phyloP scores from a whole-genome alignment of 2,797 vertebrate genomes.

The Crocidura indochinensis region DNA sequence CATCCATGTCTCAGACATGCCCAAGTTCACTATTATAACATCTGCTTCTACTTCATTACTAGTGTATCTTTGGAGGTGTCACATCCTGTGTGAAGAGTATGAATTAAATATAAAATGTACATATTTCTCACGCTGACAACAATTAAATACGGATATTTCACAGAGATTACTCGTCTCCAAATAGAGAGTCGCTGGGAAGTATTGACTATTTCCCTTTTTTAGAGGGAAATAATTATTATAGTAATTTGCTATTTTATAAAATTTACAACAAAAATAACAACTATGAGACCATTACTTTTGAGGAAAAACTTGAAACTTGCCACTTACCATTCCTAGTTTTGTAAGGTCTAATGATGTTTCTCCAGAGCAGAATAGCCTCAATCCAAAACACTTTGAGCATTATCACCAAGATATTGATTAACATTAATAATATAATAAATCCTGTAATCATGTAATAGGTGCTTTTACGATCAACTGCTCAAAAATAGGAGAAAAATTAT shows the following conservation, averaged over 20 bases:
- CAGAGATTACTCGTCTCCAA: constrained; percentile 29
- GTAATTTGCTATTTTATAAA: constrained; percentile 47
- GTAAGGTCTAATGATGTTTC: constrained; percentile 71
- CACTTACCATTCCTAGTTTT: constrained; percentile 79
- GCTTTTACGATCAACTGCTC: constrained; percentile 64
- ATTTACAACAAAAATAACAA: background rate
- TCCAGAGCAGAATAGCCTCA: constrained; percentile 81
- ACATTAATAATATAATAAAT: constrained; percentile 69
- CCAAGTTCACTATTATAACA: constrained; percentile 36
- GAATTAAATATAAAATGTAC: constrained; percentile 60
- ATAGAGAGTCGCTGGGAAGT: constrained; percentile 10
- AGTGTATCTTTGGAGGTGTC: constrained; percentile 39
- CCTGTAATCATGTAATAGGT: constrained; percentile 71
- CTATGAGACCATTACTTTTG: background rate
- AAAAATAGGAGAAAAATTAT: constrained; percentile 21
- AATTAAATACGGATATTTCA: constrained; percentile 53
- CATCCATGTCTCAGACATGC: constrained; percentile 24
- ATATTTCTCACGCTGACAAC: constrained; percentile 33
- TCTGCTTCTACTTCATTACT: constrained; percentile 60
- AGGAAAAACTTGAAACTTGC: constrained; percentile 37
- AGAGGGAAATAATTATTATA: constrained; percentile 31
- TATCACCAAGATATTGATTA: constrained; percentile 61
- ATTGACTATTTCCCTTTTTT: constrained; percentile 30
- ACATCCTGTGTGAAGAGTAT: constrained; percentile 64
- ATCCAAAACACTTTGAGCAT: constrained; percentile 84